Base-by-base conservation (phyloP, 2,113 vertebrate genomes). In the Cephalopholis sonnerati region DNA sequence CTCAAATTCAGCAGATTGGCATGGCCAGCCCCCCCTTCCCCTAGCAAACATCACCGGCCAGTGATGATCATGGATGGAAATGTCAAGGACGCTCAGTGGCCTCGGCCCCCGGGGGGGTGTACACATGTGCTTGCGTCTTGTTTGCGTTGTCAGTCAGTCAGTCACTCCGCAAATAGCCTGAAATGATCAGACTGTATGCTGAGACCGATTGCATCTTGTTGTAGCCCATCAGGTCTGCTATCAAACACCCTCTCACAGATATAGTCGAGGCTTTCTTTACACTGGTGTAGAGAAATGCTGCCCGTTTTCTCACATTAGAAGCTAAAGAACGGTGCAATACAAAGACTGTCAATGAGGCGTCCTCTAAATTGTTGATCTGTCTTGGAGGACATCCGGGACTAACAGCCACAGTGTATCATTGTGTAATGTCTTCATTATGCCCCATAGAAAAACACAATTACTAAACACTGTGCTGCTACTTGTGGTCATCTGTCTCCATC, bases 401-500 rank as follows among this genome's bases (percentile, higher is more conserved):
- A 64, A 82, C 81, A 85, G 81, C 63, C 81, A 80, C 65, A 63
- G 82, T 76, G 54, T 85, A 64, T 85, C 84, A 87, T 86, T 93
- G 84, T 89, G 82, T 85, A 85, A 85, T 74, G 64, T 86, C 57
- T 82, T 89, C 74, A 87, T 87, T 77, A 82, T 81, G 63, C 58
- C 41, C 78, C 68, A 75, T 58, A 77, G 80, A 81, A 80, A 84
- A 74, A 77, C 63, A 63, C 68, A 78, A 73, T 84, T 58, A 79
- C 70, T 50, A 77, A 65, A 53, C 63, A 48, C 29, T 63, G 17
- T 44, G 24, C 20, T 36, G 46, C 29, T 46, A 57, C 64, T 89
- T 36, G 10, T 81, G 81, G 74, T 69, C 48, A 58, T 89, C 50
- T 93, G 92, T 88, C 91, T 81, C 93, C 92, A 92, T 90, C 93